Conservation (phyloP, 2,113 vertebrate genomes). For the Chamaetylas fuelleborni region DNA sequence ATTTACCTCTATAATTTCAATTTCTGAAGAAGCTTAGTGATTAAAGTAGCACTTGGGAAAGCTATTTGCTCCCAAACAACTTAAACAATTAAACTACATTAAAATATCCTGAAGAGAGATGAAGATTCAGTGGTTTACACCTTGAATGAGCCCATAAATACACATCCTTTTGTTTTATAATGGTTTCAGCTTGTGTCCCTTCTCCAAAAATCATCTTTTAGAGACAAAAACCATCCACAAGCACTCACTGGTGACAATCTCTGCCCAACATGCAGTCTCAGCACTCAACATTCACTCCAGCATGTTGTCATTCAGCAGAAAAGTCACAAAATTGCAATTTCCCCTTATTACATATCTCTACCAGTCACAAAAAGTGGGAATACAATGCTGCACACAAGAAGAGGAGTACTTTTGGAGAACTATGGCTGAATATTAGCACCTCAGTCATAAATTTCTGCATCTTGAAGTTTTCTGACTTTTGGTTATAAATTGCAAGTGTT, state of each 20-base stretch:
- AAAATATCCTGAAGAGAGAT: neutral
- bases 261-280: neutral
- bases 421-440: too few relatives aligned
- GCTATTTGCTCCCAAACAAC: rapidly evolving
- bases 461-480: neutral
- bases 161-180: neutral
- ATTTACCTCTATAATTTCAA: neutral
- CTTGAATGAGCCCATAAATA: neutral
- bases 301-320: neutral
- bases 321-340: neutral
- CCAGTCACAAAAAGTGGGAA: neutral
- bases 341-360: neutral
- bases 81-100: neutral
- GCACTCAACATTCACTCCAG: neutral
- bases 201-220: neutral
- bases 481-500: neutral
- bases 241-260: neutral
- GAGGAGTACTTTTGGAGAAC: too few relatives aligned
- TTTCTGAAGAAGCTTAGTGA: neutral
- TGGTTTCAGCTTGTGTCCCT: neutral
- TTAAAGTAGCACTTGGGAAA: neutral
- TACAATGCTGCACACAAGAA: neutral
- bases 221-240: neutral
- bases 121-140: neutral
- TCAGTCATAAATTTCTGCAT: neutral